These are phyloP conservation scores for Zaprionus ghesquierei DNA, from an alignment of 1,140 invertebrate species.

Conservation along the genomic window DNA sequence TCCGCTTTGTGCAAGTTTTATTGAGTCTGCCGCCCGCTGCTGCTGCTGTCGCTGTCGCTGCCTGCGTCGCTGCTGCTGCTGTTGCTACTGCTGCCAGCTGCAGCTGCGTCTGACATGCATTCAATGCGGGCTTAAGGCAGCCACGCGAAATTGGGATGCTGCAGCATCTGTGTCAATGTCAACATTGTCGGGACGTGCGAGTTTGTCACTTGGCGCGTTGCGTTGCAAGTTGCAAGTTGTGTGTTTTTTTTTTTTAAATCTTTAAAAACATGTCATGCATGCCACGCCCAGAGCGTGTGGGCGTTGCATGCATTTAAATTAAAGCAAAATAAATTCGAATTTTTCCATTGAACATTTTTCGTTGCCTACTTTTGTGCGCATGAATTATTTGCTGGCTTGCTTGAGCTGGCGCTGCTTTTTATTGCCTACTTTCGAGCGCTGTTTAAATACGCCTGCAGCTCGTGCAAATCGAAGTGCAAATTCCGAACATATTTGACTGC, in stretches of 20 bases:
- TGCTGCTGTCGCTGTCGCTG: not conserved
- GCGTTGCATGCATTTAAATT: not conserved
- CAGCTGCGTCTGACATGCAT: conserved; percentile 47
- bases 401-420: not conserved
- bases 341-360: conserved; percentile 5
- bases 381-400: too few relatives aligned
- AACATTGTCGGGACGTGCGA: conserved; percentile 58
- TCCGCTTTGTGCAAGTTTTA: conserved; percentile 69
- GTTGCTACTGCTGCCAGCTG: not conserved
- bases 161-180: conserved; percentile 77
- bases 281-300: not conserved
- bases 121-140: conserved; percentile 29
- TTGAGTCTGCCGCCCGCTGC: conserved; percentile 47
- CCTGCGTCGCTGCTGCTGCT: not conserved
- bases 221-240: conserved; percentile 9
- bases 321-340: not conserved
- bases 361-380: conserved; percentile 29
- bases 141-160: conserved; percentile 11
- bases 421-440: not conserved
- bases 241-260: conserved; percentile 25
- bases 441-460: not conserved
- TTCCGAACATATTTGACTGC: conserved; percentile 17
- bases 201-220: conserved; percentile 44
- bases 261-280: conserved; percentile 52
- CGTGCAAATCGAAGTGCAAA: conserved; percentile 22